phyloP scores from a whole-genome alignment of 2,113 vertebrate species.

The Pachycephala philippinensis region DNA sequence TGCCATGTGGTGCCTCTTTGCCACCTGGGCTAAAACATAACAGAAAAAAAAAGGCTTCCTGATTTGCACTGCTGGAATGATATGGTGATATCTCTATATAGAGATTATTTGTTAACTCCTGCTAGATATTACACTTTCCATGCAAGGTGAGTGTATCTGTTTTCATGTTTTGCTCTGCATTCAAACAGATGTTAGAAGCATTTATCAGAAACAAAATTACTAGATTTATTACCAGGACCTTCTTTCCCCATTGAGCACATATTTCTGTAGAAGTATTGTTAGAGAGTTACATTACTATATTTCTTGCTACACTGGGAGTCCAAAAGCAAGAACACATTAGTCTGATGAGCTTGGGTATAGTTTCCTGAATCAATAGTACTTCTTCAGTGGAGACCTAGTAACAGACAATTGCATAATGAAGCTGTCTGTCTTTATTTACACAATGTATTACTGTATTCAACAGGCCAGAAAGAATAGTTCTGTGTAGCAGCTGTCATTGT shows the following conservation, averaged over 20 bases:
- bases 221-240: neutral
- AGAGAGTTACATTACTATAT: neutral
- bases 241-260: neutral
- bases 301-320: neutral
- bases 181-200: neutral
- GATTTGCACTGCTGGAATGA: neutral
- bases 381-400: conserved; percentile 61
- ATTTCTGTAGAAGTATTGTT: neutral
- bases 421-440: conserved; percentile 81
- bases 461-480: conserved; percentile 80
- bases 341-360: conserved; percentile 56
- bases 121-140: neutral
- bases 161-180: neutral
- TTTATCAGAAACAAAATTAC: neutral
- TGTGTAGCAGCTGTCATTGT: conserved; percentile 84
- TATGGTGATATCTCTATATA: accelerated
- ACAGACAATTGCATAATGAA: conserved; percentile 81
- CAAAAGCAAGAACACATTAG: conserved; percentile 51
- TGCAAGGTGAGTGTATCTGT: neutral
- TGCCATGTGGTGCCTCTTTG: neutral
- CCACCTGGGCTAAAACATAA: neutral
- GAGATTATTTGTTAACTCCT: neutral
- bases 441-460: conserved; percentile 78
- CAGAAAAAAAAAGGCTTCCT: neutral
- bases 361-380: conserved; percentile 71